Conservation (phyloP, 2,888 invertebrate species). For the Diachrysia chrysitis region DNA sequence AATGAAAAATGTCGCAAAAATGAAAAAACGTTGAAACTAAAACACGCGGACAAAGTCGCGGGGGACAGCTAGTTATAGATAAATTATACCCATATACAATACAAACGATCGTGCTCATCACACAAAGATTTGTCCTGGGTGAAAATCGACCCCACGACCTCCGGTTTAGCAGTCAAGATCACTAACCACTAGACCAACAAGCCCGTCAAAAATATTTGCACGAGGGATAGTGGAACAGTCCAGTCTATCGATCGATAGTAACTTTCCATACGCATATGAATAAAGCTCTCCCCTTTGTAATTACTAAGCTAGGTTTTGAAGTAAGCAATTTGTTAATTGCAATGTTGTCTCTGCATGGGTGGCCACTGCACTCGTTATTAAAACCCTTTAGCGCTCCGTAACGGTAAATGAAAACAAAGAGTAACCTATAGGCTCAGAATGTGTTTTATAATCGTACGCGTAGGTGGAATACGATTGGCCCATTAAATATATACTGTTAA, state of each 20-base stretch:
- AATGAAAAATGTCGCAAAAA: too few species aligned
- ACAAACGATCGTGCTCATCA: too few species aligned
- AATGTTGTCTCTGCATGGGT: neutral
- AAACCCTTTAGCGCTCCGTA: neutral
- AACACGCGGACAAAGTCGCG: too few species aligned
- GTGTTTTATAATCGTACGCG: conserved; percentile 1
- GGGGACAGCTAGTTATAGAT: too few species aligned
- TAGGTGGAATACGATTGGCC: neutral
- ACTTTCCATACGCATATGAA: conserved; percentile 1
- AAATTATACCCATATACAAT: too few species aligned
- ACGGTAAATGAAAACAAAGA: neutral
- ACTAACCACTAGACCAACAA: too few species aligned
- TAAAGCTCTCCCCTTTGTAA: conserved; percentile 5
- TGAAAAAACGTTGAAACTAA: too few species aligned
- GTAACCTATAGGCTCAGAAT: neutral
- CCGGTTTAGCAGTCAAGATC: too few species aligned
- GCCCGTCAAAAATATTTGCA: too few species aligned
- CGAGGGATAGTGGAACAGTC: neutral
- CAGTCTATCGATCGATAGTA: conserved; percentile 1
- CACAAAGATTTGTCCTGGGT: too few species aligned
- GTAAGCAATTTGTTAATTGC: conserved; percentile 3
- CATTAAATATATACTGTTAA: neutral
- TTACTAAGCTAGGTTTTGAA: conserved; percentile 4
- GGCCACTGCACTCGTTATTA: neutral
- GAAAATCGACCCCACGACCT: too few species aligned